Conservation (phyloP, 30 jellyfish, hydroid and myxozoan genomes). For the Morbakka virulenta region DNA sequence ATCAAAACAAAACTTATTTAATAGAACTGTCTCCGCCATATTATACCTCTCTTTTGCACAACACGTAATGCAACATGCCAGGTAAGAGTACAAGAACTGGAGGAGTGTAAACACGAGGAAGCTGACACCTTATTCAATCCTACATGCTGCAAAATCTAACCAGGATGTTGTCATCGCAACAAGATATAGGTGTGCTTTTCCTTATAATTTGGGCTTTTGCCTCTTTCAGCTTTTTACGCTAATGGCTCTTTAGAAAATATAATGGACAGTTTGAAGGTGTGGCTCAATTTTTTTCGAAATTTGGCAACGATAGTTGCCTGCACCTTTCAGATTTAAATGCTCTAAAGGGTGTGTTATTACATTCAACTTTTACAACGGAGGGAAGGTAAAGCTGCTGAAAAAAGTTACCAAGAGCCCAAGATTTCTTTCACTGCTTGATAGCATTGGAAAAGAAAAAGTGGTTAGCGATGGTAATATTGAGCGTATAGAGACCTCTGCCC, state of each 20-base stretch:
- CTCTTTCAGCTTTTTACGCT: neutral
- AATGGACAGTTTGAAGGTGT: slow-evolving; percentile 27
- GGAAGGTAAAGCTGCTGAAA: slow-evolving; percentile 19
- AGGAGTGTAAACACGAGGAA: slow-evolving; percentile 26
- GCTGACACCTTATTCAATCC: slow-evolving; percentile 32
- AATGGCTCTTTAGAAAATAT: slow-evolving; percentile 26
- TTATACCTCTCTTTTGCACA: slow-evolving; percentile 41
- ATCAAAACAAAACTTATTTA: slow-evolving; percentile 38
- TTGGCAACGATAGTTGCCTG: slow-evolving; percentile 1
- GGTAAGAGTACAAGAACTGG: slow-evolving; percentile 37
- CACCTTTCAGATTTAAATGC: slow-evolving; percentile 21
- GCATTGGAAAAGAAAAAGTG: slow-evolving; percentile 34
- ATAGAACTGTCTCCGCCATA: slow-evolving; percentile 22
- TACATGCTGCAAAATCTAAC: no score
- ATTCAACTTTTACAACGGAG: slow-evolving; percentile 23
- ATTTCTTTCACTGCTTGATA: slow-evolving; percentile 6
- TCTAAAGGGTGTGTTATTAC: slow-evolving; percentile 26
- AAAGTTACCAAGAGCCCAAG: slow-evolving; percentile 25
- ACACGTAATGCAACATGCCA: slow-evolving; percentile 24
- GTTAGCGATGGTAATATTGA: slow-evolving; percentile 6
- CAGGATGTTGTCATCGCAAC: slow-evolving; percentile 38
- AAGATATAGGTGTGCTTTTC: slow-evolving; percentile 33
- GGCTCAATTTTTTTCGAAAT: slow-evolving; percentile 1
- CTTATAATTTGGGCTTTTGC: slow-evolving; percentile 35
- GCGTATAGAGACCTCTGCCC: slow-evolving; percentile 17